Percentiles rank a stretch among this genome's conserved stretches.
phyloP scores from a whole-genome alignment of 2,113 vertebrate species.

The Carassius carassius region DNA sequence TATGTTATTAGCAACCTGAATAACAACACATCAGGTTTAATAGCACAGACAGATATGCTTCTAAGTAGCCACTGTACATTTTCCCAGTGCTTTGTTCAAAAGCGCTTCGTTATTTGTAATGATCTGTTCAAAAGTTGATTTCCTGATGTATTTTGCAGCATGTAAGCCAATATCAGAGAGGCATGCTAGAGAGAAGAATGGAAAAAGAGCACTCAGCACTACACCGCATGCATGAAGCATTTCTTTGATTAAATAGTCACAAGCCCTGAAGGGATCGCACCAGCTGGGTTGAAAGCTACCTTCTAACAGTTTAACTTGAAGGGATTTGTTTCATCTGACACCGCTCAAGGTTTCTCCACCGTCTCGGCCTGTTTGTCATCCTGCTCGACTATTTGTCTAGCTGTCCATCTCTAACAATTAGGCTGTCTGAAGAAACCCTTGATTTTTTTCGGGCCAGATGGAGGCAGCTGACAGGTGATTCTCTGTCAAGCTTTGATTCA shows the following conservation, averaged over 20 bases:
- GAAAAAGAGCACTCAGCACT: neutral
- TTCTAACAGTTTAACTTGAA: constrained; percentile 13
- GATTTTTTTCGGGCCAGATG: constrained; percentile 18
- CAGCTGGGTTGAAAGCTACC: neutral
- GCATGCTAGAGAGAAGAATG: neutral
- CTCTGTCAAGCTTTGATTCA: constrained; percentile 43
- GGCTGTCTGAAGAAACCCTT: constrained; percentile 32
- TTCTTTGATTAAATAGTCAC: constrained; percentile 23
- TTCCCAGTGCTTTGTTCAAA: constrained; percentile 1
- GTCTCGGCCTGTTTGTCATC: neutral
- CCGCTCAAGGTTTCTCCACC: neutral
- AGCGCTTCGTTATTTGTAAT: neutral
- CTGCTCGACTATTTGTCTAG: constrained; percentile 18
- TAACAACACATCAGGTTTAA: neutral
- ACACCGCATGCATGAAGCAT: constrained; percentile 1
- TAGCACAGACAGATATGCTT: neutral
- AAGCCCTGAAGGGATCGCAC: neutral
- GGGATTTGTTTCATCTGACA: constrained; percentile 28
- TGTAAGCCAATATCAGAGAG: constrained; percentile 15
- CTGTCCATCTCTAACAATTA: constrained; percentile 23
- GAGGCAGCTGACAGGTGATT: constrained; percentile 28
- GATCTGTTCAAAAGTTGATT: neutral
- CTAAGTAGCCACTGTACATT: neutral
- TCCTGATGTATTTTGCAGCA: neutral
- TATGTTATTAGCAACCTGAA: neutral